These are phyloP conservation scores for Mya arenaria DNA, from an alignment of 1,140 invertebrate species.

Conservation along the genomic window DNA sequence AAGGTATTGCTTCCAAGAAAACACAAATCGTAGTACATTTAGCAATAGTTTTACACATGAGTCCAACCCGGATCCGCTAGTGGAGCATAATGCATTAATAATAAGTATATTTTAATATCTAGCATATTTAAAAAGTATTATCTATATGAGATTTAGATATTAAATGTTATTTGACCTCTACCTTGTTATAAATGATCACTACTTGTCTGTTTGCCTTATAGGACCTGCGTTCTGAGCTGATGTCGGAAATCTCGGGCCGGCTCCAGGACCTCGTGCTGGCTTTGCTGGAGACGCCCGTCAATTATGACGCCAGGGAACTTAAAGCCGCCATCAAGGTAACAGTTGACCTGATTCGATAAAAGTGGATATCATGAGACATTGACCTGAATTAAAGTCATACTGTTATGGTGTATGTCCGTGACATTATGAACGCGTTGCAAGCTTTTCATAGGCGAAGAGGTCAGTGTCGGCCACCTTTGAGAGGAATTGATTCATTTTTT, in stretches of 20 bases:
- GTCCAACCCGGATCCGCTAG: background rate
- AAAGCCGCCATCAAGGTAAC: slow-evolving; percentile 93
- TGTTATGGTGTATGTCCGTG: background rate
- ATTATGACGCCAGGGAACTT: slow-evolving; percentile 90
- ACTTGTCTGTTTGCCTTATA: slow-evolving; percentile 33
- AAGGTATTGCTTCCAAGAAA: slow-evolving; percentile 84
- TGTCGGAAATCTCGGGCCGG: slow-evolving; percentile 68
- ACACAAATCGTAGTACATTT: background rate
- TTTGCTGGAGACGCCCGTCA: slow-evolving; percentile 63
- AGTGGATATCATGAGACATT: background rate
- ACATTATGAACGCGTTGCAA: background rate
- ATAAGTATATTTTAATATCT: background rate
- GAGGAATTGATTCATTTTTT: background rate
- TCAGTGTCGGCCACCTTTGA: background rate
- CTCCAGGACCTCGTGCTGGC: slow-evolving; percentile 67
- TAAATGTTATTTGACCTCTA: background rate
- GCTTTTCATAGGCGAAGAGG: background rate
- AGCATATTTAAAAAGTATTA: background rate
- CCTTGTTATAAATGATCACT: background rate
- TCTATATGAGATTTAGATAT: background rate
- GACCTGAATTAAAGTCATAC: background rate
- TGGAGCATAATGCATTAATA: background rate
- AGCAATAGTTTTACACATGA: background rate
- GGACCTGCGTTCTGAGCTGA: slow-evolving; percentile 69
- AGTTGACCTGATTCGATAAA: background rate